Evolutionary conservation across 2,797 vertebrate genomes (phyloP), one percentile per base, ranked within the genome.

Genomic region (Parotocinclus haroldoi): DNA sequence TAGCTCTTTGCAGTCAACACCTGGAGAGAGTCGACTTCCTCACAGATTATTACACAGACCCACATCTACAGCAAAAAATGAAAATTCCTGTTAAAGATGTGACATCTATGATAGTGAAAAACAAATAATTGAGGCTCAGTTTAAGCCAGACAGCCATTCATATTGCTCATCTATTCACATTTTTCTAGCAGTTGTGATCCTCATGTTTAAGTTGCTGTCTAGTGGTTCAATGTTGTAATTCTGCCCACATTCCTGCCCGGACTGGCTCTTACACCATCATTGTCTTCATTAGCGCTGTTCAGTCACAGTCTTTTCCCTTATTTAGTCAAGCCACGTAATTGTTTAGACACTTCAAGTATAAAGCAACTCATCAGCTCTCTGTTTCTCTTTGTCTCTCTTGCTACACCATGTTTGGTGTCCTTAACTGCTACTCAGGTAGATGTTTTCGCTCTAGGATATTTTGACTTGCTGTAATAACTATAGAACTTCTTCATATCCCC

Each of bases 341-440:
- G 62, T 68, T 66, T 40, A 66, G 60, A 55, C 71, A 61, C 40
- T n/a, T 71, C 65, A 68, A 42, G 19, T 62, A 18, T 13, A 54
- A 48, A 9, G 42, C 54, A 63, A 58, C 68, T 45, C 51, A 57
- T 4, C 46, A 61, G 54, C 37, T 10, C 51, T n/a, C 27, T 27
- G 27, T 27, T 27, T 27, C 27, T 27, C 39, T 65, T 27, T 55
- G 55, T 49, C 46, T 63, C 38, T 58, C 44, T 72, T 11, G 39
- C 70, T 71, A 40, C 49, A 68, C 62, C 69, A 59, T 72, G 72
- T 72, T 76, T 72, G 66, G 69, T 10, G 14, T 71, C 39, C 56
- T 67, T 17, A 54, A 42, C 63, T 39, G 42, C 37, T 40, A 40
- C 10, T 58, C 50, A 48, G 55, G 64, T 50, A 50, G 44, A 45